Conservation (phyloP, 2,888 invertebrate genomes). For the Spilosoma lubricipeda region DNA sequence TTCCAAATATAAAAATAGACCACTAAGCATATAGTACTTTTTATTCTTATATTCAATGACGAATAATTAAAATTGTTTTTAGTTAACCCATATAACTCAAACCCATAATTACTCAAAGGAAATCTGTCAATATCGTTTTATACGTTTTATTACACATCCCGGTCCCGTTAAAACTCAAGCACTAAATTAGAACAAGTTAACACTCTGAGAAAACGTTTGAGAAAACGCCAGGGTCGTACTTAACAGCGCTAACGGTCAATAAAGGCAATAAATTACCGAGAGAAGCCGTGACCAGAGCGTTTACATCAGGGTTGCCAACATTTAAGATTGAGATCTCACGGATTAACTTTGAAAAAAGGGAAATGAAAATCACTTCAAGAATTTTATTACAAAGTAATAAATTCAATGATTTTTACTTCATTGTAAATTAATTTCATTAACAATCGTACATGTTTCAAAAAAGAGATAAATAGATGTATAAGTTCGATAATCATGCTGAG, state of each 20-base stretch:
- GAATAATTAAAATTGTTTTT: background rate
- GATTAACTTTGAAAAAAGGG: conserved; percentile 2
- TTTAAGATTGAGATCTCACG: background rate
- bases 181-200: conserved; percentile 57
- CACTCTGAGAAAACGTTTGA: conserved; percentile 51
- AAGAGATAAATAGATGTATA: background rate
- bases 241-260: conserved; percentile 65
- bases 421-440: background rate
- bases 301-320: conserved; percentile 46
- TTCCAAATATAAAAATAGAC: background rate
- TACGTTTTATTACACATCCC: conserved; percentile 42
- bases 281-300: conserved; percentile 49
- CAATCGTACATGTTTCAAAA: background rate
- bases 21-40: background rate
- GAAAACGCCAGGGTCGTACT: conserved; percentile 51
- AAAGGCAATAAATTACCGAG: conserved; percentile 62
- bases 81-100: background rate
- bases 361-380: background rate
- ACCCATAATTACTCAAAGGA: background rate
- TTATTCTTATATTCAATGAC: background rate
- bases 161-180: conserved; percentile 41
- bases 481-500: background rate
- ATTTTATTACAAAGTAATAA: background rate
- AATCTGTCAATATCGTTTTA: conserved; percentile 20
- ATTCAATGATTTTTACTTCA: background rate